phyloP scores from a whole-genome alignment of 2,797 vertebrate genomes.

The Acomys russatus region DNA sequence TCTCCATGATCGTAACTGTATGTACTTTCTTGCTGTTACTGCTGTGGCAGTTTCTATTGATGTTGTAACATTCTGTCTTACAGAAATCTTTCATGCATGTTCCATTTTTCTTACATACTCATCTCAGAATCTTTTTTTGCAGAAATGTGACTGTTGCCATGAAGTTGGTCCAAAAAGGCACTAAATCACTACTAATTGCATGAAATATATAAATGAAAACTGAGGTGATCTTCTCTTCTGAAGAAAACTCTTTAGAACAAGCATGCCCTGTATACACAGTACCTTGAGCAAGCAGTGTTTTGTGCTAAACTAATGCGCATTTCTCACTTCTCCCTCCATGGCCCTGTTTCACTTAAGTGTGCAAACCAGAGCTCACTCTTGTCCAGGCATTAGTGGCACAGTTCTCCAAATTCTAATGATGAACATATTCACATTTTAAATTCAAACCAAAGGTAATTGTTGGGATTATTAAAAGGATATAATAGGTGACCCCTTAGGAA shows the following conservation, averaged over 20 bases:
- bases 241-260: neutral
- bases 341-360: neutral
- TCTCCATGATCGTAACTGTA: neutral
- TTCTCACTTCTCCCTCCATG: neutral
- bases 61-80: neutral
- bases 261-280: neutral
- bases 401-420: neutral
- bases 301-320: neutral
- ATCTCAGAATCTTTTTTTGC: neutral
- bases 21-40: neutral
- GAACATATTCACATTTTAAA: neutral
- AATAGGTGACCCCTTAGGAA: neutral
- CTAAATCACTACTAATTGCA: neutral
- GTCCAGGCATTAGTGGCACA: neutral
- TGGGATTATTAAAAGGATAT: neutral
- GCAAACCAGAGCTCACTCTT: neutral
- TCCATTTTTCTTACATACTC: neutral
- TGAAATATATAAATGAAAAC: neutral
- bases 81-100: constrained; percentile 24
- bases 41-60: neutral
- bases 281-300: neutral
- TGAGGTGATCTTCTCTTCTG: neutral
- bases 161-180: neutral
- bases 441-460: neutral
- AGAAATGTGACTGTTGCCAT: neutral